Conservation (phyloP, 2,888 invertebrate genomes). For the Nowickia ferox region DNA sequence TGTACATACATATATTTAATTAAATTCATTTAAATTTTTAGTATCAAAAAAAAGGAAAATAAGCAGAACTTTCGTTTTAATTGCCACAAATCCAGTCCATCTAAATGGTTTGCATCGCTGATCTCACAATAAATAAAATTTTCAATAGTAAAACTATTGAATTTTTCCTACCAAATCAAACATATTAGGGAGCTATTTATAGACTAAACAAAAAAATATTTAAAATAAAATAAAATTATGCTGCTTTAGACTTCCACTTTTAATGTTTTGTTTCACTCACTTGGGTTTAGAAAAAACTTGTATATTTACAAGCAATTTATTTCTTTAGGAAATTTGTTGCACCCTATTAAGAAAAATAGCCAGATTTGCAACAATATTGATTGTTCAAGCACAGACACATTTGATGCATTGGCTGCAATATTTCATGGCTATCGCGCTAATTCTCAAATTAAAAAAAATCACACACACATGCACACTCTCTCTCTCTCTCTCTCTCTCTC, state of each 20-base stretch:
- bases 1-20: background rate
- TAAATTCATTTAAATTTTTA: background rate
- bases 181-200: constrained; percentile 20
- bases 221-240: background rate
- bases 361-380: constrained; percentile 26
- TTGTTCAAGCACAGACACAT: constrained; percentile 7
- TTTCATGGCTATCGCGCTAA: constrained; percentile 30
- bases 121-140: constrained; percentile 39
- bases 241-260: background rate
- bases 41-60: background rate
- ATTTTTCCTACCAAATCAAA: background rate
- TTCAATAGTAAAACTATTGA: constrained; percentile 4
- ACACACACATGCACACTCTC: background rate
- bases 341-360: background rate
- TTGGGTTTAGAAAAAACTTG: too few relatives aligned
- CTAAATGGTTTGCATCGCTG: constrained; percentile 48
- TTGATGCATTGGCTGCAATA: constrained; percentile 37
- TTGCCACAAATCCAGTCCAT: constrained; percentile 51
- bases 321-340: background rate
- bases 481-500: too few relatives aligned
- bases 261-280: background rate
- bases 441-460: constrained; percentile 16
- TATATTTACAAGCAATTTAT: background rate
- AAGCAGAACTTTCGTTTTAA: constrained; percentile 34
- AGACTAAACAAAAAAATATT: background rate